Evolutionary conservation across 2,113 vertebrate genomes (phyloP).

Genomic region (Falco punctatus): DNA sequence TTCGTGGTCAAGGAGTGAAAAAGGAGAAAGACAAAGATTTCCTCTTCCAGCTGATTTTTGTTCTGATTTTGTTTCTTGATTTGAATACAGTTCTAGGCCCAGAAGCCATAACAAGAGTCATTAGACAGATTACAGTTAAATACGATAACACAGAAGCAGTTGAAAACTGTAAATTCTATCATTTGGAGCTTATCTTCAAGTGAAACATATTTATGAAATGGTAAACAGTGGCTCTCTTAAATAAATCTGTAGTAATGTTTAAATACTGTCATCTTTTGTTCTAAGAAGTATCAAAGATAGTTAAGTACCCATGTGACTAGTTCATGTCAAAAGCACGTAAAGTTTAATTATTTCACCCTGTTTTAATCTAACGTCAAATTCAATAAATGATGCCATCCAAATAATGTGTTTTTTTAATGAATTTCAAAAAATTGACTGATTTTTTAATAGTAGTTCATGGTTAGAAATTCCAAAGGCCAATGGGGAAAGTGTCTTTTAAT

Average conservation of each 20-base stretch:
- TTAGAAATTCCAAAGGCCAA: not conserved
- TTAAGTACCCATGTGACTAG: not conserved
- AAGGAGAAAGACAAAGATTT: not conserved
- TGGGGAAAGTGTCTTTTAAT: not conserved
- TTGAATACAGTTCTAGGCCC: not conserved
- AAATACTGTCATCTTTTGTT: not conserved
- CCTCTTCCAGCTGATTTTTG: not conserved
- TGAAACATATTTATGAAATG: not conserved
- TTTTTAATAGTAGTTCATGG: slow-evolving; percentile 11
- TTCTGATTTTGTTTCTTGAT: not conserved
- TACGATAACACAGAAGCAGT: not conserved
- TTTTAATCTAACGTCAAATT: not conserved
- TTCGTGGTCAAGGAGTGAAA: not conserved
- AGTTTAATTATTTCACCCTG: not conserved
- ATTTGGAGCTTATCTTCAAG: not conserved
- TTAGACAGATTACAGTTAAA: not conserved
- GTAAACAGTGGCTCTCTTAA: not conserved
- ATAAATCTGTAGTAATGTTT: not conserved
- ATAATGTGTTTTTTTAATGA: not conserved
- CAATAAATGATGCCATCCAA: not conserved
- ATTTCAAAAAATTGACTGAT: slow-evolving; percentile 10
- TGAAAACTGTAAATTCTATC: not conserved
- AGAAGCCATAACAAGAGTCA: not conserved
- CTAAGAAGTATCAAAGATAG: not conserved
- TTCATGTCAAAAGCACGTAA: not conserved